Evolutionary conservation across 2,113 vertebrate species (phyloP), one percentile per base, ranked within the genome.

Genomic region (Ginglymostoma cirratum): DNA sequence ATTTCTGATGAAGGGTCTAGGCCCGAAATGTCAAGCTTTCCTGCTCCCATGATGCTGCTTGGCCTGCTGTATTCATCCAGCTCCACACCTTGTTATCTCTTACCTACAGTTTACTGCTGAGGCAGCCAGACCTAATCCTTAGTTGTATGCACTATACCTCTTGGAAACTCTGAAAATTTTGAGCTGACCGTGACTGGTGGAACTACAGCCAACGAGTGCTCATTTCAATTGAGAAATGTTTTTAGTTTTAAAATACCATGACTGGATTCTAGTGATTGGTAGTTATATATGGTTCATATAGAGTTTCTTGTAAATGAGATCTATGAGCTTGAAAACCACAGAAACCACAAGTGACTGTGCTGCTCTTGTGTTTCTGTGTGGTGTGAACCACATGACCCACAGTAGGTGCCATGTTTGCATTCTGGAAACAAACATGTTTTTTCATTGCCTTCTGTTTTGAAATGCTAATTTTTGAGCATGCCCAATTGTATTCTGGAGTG

Each of bases 401-500:
- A 95, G 38, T 72, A 21, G 45, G 23, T 95, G 69, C 42, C 94
- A 52, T 72, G 23, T 95, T 70, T 48, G n/a, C 67, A 95, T 0
- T 70, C 48, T 70, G 45, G 69, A 95, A 95, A 30, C 42, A 95
- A 76, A 72, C 67, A 48, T 95, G 42, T 95, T 95, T 95, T 61
- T 27, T 67, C 5, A 3, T 76, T 52, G 94, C 24, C 5, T 69
- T 94, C 93, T 70, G 92, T 38, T 95, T 52, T 95, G 67, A 95
- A 95, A 48, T 72, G 27, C 24, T 34, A 48, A 70, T 12, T 21
- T 70, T 21, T 70, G 38, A 94, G 8, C 42, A 8, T 30, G 12
- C 65, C 86, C 38, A 42, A 94, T 94, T 23, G 12, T 27, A 48
- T 72, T 95, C 42, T 48, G 30, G 66, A 48, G 66, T 3, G 93